These are phyloP conservation scores for Bos indicus DNA, from an alignment of 2,113 vertebrate species.

Conservation along the genomic window DNA sequence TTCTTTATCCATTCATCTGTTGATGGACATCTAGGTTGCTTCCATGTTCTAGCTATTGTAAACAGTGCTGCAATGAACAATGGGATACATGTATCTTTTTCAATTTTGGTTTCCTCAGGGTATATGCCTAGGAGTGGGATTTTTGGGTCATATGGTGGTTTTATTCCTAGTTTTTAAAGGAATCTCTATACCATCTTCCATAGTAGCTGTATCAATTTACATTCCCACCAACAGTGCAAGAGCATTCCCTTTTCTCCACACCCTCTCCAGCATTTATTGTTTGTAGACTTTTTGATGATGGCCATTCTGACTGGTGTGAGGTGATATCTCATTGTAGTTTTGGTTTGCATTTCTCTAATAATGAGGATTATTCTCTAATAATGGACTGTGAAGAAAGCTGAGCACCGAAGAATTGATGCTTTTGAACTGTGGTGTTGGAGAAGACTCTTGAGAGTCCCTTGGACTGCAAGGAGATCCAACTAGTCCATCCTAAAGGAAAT, in stretches of 20 bases:
- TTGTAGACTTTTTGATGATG: background rate
- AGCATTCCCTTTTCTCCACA: background rate
- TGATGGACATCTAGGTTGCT: background rate
- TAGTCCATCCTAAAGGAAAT: no score
- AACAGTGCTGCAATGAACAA: background rate
- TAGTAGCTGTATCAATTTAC: background rate
- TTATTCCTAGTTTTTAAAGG: background rate
- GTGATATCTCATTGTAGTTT: background rate
- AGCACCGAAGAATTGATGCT: no score
- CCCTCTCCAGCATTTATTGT: background rate
- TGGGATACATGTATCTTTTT: background rate
- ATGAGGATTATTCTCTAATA: background rate
- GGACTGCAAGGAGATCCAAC: no score
- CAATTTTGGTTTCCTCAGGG: background rate
- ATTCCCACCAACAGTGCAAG: background rate
- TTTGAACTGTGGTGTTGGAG: no score
- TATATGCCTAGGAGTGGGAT: background rate
- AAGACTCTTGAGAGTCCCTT: no score
- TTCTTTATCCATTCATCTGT: background rate
- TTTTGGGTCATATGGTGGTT: background rate
- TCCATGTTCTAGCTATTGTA: background rate
- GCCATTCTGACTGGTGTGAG: background rate
- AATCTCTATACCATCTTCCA: background rate
- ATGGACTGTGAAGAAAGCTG: no score
- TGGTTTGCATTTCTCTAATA: background rate